phyloP scores from a whole-genome alignment of 2,113 vertebrate species.

The Toxotes chatareus region DNA sequence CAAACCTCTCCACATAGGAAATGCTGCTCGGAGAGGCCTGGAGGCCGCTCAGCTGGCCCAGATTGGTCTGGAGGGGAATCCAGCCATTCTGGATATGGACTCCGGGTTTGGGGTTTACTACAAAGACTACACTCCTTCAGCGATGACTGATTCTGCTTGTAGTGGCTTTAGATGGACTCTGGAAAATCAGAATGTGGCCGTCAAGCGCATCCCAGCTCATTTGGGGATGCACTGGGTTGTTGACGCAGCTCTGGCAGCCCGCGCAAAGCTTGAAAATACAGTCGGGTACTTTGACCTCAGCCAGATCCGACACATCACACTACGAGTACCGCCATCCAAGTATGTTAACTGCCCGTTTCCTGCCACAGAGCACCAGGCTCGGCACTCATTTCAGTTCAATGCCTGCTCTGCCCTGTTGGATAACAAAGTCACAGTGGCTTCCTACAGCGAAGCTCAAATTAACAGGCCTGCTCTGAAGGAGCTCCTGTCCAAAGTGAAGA shows the following conservation, averaged over 20 bases:
- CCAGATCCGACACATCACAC: slow-evolving; percentile 81
- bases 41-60: slow-evolving; percentile 90
- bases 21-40: slow-evolving; percentile 88
- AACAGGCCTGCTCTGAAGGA: slow-evolving; percentile 78
- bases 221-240: slow-evolving; percentile 94
- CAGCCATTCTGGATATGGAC: slow-evolving; percentile 86
- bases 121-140: slow-evolving; percentile 86
- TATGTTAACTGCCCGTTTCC: slow-evolving; percentile 90
- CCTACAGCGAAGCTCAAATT: slow-evolving; percentile 81
- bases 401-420: slow-evolving; percentile 89
- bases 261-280: slow-evolving; percentile 76
- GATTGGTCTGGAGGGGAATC: slow-evolving; percentile 89
- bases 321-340: slow-evolving; percentile 88
- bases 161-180: slow-evolving; percentile 87
- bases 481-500: slow-evolving; percentile 85
- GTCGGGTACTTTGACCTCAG: slow-evolving; percentile 66
- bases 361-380: slow-evolving; percentile 89
- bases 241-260: slow-evolving; percentile 86
- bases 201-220: slow-evolving; percentile 93
- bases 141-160: slow-evolving; percentile 70
- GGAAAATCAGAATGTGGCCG: slow-evolving; percentile 91
- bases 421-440: slow-evolving; percentile 79
- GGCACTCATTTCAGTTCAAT: slow-evolving; percentile 95
- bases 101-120: slow-evolving; percentile 92
- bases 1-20: slow-evolving; percentile 93